These are phyloP conservation scores for Thecocarcelia acutangulata DNA, from an alignment of 2,888 invertebrate genomes.

Conservation along the genomic window DNA sequence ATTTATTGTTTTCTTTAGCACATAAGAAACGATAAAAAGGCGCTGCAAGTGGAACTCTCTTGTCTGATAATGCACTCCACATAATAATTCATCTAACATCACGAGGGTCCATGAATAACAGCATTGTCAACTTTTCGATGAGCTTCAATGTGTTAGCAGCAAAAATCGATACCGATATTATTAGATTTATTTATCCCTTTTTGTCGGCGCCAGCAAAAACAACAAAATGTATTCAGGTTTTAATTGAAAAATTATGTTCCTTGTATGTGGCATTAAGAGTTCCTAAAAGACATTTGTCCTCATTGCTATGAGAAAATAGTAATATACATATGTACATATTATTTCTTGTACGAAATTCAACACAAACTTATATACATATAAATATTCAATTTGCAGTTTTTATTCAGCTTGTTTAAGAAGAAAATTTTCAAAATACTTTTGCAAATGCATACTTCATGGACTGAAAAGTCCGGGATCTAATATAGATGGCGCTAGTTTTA, in stretches of 20 bases:
- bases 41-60: too few species aligned
- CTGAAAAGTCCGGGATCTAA: too few species aligned
- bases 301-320: slow-evolving; percentile 29
- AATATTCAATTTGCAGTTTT: too few species aligned
- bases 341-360: neutral
- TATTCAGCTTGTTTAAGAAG: too few species aligned
- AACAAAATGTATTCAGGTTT: slow-evolving; percentile 40
- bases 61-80: too few species aligned
- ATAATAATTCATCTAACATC: neutral
- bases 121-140: neutral
- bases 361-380: too few species aligned
- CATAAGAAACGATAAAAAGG: too few species aligned
- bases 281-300: slow-evolving; percentile 57
- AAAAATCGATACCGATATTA: slow-evolving; percentile 17
- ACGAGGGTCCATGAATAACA: too few species aligned
- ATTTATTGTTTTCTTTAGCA: too few species aligned
- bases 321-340: neutral
- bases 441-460: too few species aligned
- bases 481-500: too few species aligned
- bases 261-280: slow-evolving; percentile 54
- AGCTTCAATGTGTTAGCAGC: neutral
- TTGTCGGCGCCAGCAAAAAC: slow-evolving; percentile 49
- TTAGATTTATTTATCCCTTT: slow-evolving; percentile 23
- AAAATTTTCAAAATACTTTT: too few species aligned
- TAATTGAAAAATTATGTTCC: slow-evolving; percentile 66